These are phyloP conservation scores for Malthinus seriepunctatus DNA, from an alignment of 2,888 invertebrate genomes.

Conservation along the genomic window DNA sequence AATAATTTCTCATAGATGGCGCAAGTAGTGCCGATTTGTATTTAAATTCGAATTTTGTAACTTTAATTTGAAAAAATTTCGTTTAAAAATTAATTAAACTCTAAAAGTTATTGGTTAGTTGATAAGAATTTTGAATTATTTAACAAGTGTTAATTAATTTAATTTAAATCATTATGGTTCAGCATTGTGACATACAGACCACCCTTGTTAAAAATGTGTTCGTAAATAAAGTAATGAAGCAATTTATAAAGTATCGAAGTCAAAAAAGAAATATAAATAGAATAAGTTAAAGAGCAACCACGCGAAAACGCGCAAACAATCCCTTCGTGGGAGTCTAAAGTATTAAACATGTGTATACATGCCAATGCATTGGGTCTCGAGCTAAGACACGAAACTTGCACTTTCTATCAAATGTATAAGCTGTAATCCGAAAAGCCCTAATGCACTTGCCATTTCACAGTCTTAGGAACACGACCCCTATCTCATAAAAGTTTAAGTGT, in stretches of 20 bases:
- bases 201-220: too few species aligned
- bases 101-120: too few species aligned
- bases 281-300: constrained; percentile 2
- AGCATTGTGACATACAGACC: too few species aligned
- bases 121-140: too few species aligned
- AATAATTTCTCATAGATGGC: too few species aligned
- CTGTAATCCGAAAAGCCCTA: constrained; percentile 37
- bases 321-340: constrained; percentile 51
- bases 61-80: too few species aligned
- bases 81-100: too few species aligned
- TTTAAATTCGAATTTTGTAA: too few species aligned
- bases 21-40: too few species aligned
- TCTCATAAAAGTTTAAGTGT: constrained; percentile 19
- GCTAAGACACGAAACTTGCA: constrained; percentile 47
- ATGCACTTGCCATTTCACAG: constrained; percentile 51
- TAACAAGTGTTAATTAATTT: too few species aligned
- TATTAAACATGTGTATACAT: constrained; percentile 52
- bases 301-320: constrained; percentile 35
- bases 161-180: too few species aligned
- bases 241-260: too few species aligned
- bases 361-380: constrained; percentile 43
- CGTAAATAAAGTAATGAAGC: neutral
- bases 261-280: neutral
- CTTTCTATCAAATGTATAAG: constrained; percentile 39
- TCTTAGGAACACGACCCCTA: constrained; percentile 37